A percentile compares a stretch with the other conserved stretches of the same genome.
These are phyloP conservation scores for Pollenia angustigena DNA, from an alignment of 2,888 invertebrate genomes.

Conservation along the genomic window DNA sequence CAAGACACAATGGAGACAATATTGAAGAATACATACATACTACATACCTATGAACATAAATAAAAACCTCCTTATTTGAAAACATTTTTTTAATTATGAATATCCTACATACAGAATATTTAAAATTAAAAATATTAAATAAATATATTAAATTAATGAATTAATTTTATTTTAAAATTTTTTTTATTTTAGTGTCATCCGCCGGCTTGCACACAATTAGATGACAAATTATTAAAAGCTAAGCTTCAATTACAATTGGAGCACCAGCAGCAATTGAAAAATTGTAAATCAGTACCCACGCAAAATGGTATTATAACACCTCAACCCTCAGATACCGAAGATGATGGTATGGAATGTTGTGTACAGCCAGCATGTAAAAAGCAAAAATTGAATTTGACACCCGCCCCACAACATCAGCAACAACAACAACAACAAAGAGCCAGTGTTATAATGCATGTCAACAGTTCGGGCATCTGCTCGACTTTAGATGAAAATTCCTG, in stretches of 20 bases:
- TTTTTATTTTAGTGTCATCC: slow-evolving; percentile 62
- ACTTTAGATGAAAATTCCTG: slow-evolving; percentile 76
- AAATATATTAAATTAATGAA: neutral
- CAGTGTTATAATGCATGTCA: slow-evolving; percentile 94
- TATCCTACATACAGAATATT: no score
- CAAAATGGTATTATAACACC: slow-evolving; percentile 87
- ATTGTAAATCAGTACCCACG: slow-evolving; percentile 30
- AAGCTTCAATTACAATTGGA: slow-evolving; percentile 77
- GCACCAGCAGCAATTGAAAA: slow-evolving; percentile 62
- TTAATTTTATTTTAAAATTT: slow-evolving; percentile 20
- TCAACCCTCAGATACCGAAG: slow-evolving; percentile 94
- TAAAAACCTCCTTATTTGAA: no score
- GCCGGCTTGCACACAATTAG: slow-evolving; percentile 74
- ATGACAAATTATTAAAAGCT: slow-evolving; percentile 79
- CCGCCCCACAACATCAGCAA: slow-evolving; percentile 79
- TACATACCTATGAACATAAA: no score
- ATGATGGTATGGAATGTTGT: slow-evolving; percentile 85
- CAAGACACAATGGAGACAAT: neutral
- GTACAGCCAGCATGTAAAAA: slow-evolving; percentile 84
- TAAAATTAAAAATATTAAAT: no score
- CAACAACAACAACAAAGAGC: slow-evolving; percentile 83
- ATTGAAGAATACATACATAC: no score
- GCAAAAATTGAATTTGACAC: slow-evolving; percentile 80
- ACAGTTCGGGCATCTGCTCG: slow-evolving; percentile 90
- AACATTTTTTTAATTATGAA: no score